These are phyloP conservation scores for Aulostomus chinensis DNA, from an alignment of 2,797 vertebrate genomes.

Conservation along the genomic window DNA sequence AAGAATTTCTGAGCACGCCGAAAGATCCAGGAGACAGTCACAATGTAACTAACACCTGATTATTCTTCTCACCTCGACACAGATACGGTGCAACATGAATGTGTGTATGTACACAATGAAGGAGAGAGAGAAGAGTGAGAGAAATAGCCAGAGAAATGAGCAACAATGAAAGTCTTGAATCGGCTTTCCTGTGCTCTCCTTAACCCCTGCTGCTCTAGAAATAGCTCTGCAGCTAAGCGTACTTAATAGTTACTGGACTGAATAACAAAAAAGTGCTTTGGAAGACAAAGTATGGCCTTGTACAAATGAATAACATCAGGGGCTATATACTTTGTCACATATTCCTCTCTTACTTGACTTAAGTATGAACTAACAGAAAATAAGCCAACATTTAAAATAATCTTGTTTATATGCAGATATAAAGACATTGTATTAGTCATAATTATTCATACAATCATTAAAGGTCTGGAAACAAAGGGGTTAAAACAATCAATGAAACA, in stretches of 20 bases:
- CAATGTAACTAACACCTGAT: conserved; percentile 3
- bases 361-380: too few species aligned
- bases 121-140: too few species aligned
- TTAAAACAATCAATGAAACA: too few species aligned
- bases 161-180: conserved; percentile 17
- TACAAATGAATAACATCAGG: conserved; percentile 5
- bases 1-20: neutral
- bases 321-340: conserved; percentile 11
- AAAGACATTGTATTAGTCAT: too few species aligned
- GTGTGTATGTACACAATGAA: neutral
- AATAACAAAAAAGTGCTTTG: conserved; percentile 24
- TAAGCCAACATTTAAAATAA: too few species aligned
- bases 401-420: too few species aligned
- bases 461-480: too few species aligned
- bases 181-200: conserved; percentile 25
- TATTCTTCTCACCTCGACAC: conserved; percentile 10
- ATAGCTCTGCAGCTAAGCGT: conserved; percentile 17
- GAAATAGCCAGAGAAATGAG: too few species aligned
- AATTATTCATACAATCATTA: too few species aligned
- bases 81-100: conserved; percentile 1
- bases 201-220: conserved; percentile 39
- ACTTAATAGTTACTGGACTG: conserved; percentile 23
- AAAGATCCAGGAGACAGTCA: conserved; percentile 2
- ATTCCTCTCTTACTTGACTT: too few species aligned
- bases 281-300: conserved; percentile 10